These are phyloP conservation scores for Callinectes sapidus DNA, from an alignment of 2,888 invertebrate genomes.

Conservation along the genomic window DNA sequence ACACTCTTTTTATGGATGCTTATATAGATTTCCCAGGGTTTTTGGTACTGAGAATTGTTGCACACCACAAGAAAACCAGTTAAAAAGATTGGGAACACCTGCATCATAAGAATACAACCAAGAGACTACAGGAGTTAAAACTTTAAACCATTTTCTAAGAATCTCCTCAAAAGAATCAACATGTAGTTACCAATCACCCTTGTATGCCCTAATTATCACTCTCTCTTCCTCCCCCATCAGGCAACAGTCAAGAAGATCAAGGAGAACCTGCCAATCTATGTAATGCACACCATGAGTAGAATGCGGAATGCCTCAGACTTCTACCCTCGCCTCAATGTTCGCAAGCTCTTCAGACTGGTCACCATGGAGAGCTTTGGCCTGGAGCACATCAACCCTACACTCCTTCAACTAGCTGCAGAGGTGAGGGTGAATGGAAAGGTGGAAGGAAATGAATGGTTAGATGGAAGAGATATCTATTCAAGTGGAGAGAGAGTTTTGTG, in stretches of 20 bases:
- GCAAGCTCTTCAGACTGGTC: slow-evolving; percentile 80
- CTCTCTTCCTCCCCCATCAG: slow-evolving; percentile 7
- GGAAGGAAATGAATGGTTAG: background rate
- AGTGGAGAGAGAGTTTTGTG: too few species aligned
- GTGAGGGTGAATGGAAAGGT: background rate
- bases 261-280: slow-evolving; percentile 78
- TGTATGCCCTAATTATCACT: too few species aligned
- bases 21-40: too few species aligned
- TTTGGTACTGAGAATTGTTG: too few species aligned
- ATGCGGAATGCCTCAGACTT: slow-evolving; percentile 80
- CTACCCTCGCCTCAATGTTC: slow-evolving; percentile 82
- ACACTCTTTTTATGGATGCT: too few species aligned
- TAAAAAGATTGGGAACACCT: too few species aligned
- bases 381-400: slow-evolving; percentile 48
- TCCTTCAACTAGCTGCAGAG: slow-evolving; percentile 6
- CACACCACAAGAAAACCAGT: too few species aligned
- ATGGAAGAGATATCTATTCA: background rate
- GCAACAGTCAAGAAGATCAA: slow-evolving; percentile 55
- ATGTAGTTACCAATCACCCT: too few species aligned
- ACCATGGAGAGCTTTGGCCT: slow-evolving; percentile 73
- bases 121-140: too few species aligned
- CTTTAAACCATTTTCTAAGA: too few species aligned
- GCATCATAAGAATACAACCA: too few species aligned
- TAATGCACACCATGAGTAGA: slow-evolving; percentile 83
- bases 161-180: too few species aligned